These are phyloP conservation scores for Eufriesea mexicana DNA, from an alignment of 1,140 invertebrate species.

Conservation along the genomic window DNA sequence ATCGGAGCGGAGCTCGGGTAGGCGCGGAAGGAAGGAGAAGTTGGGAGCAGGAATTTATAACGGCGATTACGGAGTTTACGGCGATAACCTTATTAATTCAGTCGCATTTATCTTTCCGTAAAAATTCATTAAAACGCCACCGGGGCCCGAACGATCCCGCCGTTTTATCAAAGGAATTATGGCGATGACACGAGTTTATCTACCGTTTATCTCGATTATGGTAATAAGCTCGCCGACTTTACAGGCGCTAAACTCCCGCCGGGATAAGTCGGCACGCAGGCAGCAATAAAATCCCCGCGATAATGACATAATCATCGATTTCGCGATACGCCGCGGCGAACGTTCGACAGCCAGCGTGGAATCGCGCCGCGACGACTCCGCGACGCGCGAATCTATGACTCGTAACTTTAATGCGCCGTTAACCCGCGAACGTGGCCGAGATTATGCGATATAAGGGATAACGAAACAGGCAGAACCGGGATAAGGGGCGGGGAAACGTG, in stretches of 20 bases:
- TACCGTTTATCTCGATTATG: conserved; percentile 56
- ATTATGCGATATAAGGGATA: too few relatives aligned
- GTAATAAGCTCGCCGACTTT: conserved; percentile 58
- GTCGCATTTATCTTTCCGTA: conserved; percentile 48
- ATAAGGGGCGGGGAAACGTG: too few relatives aligned
- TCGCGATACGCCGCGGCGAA: conserved; percentile 24
- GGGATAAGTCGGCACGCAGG: conserved; percentile 14
- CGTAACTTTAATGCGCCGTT: not conserved
- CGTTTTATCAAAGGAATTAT: conserved; percentile 50
- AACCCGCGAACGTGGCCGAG: not conserved
- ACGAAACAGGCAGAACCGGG: too few relatives aligned
- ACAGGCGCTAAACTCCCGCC: conserved; percentile 33
- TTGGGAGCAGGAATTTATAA: conserved; percentile 25
- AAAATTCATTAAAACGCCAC: conserved; percentile 49
- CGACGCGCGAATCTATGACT: not conserved
- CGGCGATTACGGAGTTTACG: conserved; percentile 41
- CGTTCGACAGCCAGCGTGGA: conserved; percentile 8
- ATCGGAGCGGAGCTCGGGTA: not conserved
- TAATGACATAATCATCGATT: conserved; percentile 53
- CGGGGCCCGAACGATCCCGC: not conserved
- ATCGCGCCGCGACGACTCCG: conserved; percentile 19
- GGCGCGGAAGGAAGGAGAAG: not conserved
- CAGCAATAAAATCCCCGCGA: conserved; percentile 38
- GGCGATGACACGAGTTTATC: conserved; percentile 53
- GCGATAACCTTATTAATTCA: conserved; percentile 52